phyloP scores from a whole-genome alignment of 2,113 vertebrate genomes.

The Lates calcarifer region DNA sequence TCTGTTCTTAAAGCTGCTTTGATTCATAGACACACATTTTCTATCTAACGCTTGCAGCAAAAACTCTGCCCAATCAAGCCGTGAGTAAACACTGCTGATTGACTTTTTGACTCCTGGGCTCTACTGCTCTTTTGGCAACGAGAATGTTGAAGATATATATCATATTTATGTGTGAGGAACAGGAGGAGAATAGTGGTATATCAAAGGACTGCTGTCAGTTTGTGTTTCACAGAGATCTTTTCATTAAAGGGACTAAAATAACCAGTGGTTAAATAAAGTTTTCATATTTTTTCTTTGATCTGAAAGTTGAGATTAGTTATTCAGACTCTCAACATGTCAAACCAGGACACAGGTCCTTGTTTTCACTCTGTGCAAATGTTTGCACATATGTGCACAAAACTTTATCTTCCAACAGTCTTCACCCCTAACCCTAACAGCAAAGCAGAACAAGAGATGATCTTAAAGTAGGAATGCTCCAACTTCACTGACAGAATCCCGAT shows the following conservation, averaged over 20 bases:
- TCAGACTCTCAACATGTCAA: not conserved
- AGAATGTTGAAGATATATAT: conserved; percentile 24
- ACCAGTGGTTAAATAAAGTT: not conserved
- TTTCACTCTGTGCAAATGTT: not conserved
- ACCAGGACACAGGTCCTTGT: not conserved
- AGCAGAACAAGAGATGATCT: too few species aligned
- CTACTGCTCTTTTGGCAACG: not conserved
- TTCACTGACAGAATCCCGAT: not conserved
- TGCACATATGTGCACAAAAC: too few species aligned
- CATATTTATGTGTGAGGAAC: not conserved
- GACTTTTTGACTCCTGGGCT: conserved; percentile 43
- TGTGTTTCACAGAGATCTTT: not conserved
- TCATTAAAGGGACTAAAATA: not conserved
- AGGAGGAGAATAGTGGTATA: conserved; percentile 8
- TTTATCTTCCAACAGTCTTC: too few species aligned
- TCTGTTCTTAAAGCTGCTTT: conserved; percentile 59
- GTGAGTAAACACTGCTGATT: conserved; percentile 47
- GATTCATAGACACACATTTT: conserved; percentile 48
- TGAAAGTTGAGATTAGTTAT: conserved; percentile 12
- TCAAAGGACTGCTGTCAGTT: conserved; percentile 27
- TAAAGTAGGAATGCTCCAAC: not conserved
- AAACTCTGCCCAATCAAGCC: not conserved
- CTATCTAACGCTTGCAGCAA: conserved; percentile 31
- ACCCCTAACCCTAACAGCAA: not conserved
- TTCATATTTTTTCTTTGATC: conserved; percentile 15